A percentile compares a stretch with the other conserved stretches of the same genome.
phyloP scores from a whole-genome alignment of 2,888 invertebrate genomes.

The Leptopilina drosophilae region DNA sequence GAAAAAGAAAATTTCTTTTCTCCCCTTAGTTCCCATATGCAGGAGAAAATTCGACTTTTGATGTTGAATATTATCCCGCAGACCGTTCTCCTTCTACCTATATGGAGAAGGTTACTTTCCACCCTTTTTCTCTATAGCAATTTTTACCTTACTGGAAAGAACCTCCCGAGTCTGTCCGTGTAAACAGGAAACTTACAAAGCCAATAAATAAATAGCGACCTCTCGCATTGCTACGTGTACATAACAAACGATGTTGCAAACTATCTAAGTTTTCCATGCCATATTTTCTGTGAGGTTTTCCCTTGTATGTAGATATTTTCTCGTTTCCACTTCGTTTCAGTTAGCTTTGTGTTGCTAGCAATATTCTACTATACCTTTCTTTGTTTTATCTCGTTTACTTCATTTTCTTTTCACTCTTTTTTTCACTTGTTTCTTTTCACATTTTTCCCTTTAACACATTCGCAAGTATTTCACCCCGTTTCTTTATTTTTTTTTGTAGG shows the following conservation, averaged over 20 bases:
- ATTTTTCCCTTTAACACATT: slow-evolving; percentile 8
- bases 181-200: slow-evolving; percentile 59
- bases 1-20: slow-evolving; percentile 3
- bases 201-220: slow-evolving; percentile 61
- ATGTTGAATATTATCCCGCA: slow-evolving; percentile 12
- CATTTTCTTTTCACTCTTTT: not conserved
- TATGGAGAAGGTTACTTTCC: not conserved
- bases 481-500: too few relatives aligned
- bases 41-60: slow-evolving; percentile 8
- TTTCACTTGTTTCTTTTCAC: not conserved
- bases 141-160: slow-evolving; percentile 35
- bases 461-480: not conserved
- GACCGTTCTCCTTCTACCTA: not conserved
- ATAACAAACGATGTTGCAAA: slow-evolving; percentile 59
- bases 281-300: slow-evolving; percentile 55
- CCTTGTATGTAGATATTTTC: slow-evolving; percentile 39
- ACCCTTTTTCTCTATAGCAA: slow-evolving; percentile 17
- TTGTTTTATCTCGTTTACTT: not conserved
- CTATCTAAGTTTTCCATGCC: slow-evolving; percentile 60
- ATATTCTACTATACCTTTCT: slow-evolving; percentile 21
- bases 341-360: slow-evolving; percentile 38
- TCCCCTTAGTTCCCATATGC: not conserved
- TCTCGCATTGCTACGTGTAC: slow-evolving; percentile 42
- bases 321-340: slow-evolving; percentile 47
- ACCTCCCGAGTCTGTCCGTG: slow-evolving; percentile 42